Conservation (phyloP, 2,888 invertebrate species). For the Brenthis ino region DNA sequence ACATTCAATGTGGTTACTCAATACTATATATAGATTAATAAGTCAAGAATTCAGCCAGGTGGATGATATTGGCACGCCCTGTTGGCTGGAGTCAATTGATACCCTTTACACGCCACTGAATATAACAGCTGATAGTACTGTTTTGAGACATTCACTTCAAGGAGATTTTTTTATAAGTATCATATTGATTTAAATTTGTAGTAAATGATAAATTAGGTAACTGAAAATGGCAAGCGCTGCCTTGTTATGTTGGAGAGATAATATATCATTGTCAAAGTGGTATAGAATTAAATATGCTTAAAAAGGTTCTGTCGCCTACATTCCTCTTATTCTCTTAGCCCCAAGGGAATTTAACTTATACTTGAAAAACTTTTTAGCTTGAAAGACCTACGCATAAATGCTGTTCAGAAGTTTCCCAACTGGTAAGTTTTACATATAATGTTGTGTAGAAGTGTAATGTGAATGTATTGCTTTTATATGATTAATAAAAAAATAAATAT, state of each 20-base stretch:
- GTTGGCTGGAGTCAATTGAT: conserved; percentile 30
- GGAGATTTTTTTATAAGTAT: no score
- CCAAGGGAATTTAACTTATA: conserved; percentile 27
- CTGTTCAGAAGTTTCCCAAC: conserved; percentile 30
- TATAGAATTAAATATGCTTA: conserved; percentile 8
- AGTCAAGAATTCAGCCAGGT: conserved; percentile 34
- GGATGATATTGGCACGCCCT: conserved; percentile 29
- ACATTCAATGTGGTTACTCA: conserved; percentile 47
- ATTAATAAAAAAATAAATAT: no score
- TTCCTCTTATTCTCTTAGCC: conserved; percentile 14
- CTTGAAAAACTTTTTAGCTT: conserved; percentile 31
- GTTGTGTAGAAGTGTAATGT: conserved; percentile 2
- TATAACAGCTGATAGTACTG: conserved; percentile 21
- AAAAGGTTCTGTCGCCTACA: conserved; percentile 14
- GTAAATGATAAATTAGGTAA: no score
- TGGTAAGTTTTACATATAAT: conserved; percentile 18
- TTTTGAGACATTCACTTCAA: background rate
- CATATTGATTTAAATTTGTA: no score
- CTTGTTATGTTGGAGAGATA: no score
- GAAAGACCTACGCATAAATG: conserved; percentile 28
- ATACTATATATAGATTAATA: conserved; percentile 43
- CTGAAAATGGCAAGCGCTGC: no score
- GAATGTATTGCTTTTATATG: conserved; percentile 1
- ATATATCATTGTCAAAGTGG: no score
- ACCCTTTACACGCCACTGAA: conserved; percentile 27